Percentiles rank a stretch among this genome's conserved stretches.
Conservation (phyloP, 1,140 invertebrate species). For the Pseudoatta argentina region DNA sequence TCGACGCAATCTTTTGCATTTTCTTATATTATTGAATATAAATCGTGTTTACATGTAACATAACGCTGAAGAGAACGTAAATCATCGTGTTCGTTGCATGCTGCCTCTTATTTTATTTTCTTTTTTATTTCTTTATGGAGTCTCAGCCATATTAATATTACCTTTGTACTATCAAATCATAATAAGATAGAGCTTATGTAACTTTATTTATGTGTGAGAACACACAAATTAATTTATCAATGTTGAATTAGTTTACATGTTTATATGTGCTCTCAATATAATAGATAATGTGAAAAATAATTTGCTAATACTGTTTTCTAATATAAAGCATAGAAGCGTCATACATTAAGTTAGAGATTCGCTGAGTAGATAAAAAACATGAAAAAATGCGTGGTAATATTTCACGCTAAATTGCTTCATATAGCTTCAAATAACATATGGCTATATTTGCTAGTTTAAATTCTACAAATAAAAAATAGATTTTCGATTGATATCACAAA, state of each 20-base stretch:
- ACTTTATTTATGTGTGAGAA: slow-evolving; percentile 2
- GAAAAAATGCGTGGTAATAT: slow-evolving; percentile 14
- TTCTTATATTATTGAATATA: slow-evolving; percentile 48
- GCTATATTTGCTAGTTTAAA: not conserved
- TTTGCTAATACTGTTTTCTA: not conserved
- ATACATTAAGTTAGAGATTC: slow-evolving; percentile 2
- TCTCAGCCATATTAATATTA: not conserved
- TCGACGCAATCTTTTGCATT: slow-evolving; percentile 38
- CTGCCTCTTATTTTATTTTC: not conserved
- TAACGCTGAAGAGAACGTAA: slow-evolving; percentile 37
- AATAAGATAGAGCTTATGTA: slow-evolving; percentile 40
- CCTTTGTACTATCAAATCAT: slow-evolving; percentile 40
- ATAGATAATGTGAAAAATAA: slow-evolving; percentile 16
- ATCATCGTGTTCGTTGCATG: slow-evolving; percentile 23
- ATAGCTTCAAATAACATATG: not conserved
- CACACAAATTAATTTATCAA: slow-evolving; percentile 26
- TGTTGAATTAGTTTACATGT: slow-evolving; percentile 10
- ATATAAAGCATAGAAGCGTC: not conserved
- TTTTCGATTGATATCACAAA: slow-evolving; percentile 25
- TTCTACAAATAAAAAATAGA: slow-evolving; percentile 21
- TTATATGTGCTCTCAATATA: not conserved
- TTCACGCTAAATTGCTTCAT: slow-evolving; percentile 1
- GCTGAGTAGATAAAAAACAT: not conserved
- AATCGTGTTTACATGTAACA: slow-evolving; percentile 41
- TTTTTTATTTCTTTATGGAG: slow-evolving; percentile 9